Base-by-base conservation (phyloP, 2,888 invertebrate species). In the Athetis lepigone region DNA sequence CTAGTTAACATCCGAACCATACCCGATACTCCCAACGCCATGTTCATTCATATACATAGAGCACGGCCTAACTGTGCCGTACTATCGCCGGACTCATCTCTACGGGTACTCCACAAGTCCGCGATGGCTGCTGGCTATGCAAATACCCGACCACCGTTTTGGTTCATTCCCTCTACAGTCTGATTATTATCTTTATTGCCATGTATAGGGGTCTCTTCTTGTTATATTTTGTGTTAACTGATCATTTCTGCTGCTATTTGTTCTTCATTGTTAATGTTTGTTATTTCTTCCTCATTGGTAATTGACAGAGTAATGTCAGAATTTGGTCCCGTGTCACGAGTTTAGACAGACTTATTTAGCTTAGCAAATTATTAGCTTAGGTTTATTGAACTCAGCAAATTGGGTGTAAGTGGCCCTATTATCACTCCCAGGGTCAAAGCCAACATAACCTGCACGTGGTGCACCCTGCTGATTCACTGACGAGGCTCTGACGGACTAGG, bases 71-170 rank as follows among this genome's bases (percentile, higher is more conserved):
- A 74, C 80, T 65, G 73, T 66, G 51, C 64, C 16, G 23, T 47
- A 40, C 50, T 81, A 80, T 82, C 82, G 49, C 58, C 37, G 69
- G 40, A 80, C 70, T 71, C 72, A 81, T 80, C 81, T 80, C 70
- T 58, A 63, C 77, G 50, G 72, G 69, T 68, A 70, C 75, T 80
- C 77, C 80, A 76, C 77, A 62, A 69, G 66, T 71, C 50, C 58
- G 68, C 58, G 80, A 81, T 61, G 19, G 77, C 82, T 80, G 73
- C 75, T 52, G 75, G 81, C 78, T 84, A 85, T 84, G 85, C 81
- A 83, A 84, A 84, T 84, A 74, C 51, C 25, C 46, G 54, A 58
- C 76, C 71, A 73, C 77, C 69, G 59, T 79, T 75, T 76, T 71
- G 67, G 73, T 63, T 61, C 62, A 64, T 75, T 76, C 69, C 59